Evolutionary conservation across 1,140 invertebrate species (phyloP).

Genomic region (Drosophila kurseongensis): DNA sequence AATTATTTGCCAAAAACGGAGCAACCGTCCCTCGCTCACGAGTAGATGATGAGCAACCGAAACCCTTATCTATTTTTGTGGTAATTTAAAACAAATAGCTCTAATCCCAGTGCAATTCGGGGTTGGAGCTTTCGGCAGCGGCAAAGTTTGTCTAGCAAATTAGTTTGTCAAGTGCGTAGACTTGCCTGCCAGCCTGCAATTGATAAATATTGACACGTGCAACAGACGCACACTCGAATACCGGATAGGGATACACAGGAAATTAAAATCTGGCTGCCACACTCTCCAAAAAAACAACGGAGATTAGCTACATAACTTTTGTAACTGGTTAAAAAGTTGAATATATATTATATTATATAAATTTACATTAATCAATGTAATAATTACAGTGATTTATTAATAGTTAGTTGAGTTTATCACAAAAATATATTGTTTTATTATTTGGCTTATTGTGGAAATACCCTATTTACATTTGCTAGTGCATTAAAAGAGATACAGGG

Average conservation of each 20-base stretch:
- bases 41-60: constrained; percentile 25
- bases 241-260: constrained; percentile 56
- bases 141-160: constrained; percentile 77
- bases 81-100: constrained; percentile 83
- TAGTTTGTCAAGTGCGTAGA: constrained; percentile 79
- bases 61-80: constrained; percentile 79
- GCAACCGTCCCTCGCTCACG: constrained; percentile 8
- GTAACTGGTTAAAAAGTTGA: neutral
- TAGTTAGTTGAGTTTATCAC: neutral
- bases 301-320: neutral
- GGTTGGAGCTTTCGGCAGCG: constrained; percentile 20
- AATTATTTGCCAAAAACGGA: constrained; percentile 76
- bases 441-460: neutral
- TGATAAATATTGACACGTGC: constrained; percentile 47
- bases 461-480: neutral
- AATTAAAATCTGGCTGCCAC: constrained; percentile 63
- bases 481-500: constrained; percentile 1
- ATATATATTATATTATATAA: neutral
- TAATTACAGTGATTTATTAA: no score
- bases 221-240: constrained; percentile 26
- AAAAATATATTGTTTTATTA: neutral
- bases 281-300: neutral
- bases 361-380: neutral
- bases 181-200: constrained; percentile 25
- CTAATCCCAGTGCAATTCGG: constrained; percentile 48